Conservation (phyloP, 2,113 vertebrate genomes). For the Euleptes europaea region DNA sequence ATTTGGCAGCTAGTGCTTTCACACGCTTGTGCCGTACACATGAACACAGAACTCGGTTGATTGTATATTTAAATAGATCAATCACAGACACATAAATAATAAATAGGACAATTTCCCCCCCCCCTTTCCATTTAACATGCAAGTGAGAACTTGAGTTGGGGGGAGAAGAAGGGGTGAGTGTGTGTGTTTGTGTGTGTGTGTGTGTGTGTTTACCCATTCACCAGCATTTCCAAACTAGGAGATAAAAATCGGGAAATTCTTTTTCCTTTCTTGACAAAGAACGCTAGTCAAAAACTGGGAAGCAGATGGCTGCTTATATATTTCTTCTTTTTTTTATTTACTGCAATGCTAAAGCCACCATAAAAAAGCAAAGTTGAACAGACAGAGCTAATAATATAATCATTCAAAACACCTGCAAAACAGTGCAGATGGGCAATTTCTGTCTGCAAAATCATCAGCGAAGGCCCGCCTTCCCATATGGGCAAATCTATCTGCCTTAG, state of each 20-base stretch:
- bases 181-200: not conserved
- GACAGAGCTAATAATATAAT: conserved; percentile 99
- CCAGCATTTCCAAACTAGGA: conserved; percentile 51
- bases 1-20: not conserved
- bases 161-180: not conserved
- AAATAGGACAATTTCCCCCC: conserved; percentile 57
- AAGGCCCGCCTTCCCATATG: conserved; percentile 95
- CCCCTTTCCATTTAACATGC: conserved; percentile 44
- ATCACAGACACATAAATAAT: conserved; percentile 59
- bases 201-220: conserved; percentile 44
- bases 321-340: conserved; percentile 84
- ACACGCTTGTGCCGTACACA: conserved; percentile 8
- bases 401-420: conserved; percentile 98
- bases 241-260: conserved; percentile 65
- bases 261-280: conserved; percentile 73
- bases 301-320: conserved; percentile 92
- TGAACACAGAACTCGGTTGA: conserved; percentile 45
- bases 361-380: conserved; percentile 95
- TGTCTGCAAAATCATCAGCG: conserved; percentile 86
- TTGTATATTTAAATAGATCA: conserved; percentile 66
- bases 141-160: conserved; percentile 56
- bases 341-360: conserved; percentile 90
- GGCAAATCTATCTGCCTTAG: conserved; percentile 82
- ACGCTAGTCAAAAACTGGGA: conserved; percentile 75
- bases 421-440: conserved; percentile 96